Evolutionary conservation across 2,888 invertebrate genomes (phyloP).

Genomic region (Blastobasis lacticolella): DNA sequence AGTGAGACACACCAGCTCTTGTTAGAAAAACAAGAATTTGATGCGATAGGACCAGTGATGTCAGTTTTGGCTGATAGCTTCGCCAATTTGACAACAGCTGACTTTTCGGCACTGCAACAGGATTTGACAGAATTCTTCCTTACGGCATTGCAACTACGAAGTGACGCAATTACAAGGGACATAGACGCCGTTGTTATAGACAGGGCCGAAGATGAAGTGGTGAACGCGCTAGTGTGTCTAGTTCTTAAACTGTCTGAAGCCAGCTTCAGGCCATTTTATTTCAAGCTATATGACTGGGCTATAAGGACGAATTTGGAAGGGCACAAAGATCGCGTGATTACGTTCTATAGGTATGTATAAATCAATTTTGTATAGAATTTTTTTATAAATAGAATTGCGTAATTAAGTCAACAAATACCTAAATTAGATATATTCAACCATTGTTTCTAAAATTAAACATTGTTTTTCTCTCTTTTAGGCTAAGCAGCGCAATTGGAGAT

Average conservation of each 20-base stretch:
- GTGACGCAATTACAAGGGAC: constrained; percentile 56
- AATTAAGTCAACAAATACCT: neutral
- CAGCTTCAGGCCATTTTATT: constrained; percentile 90
- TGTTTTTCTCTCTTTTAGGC: constrained; percentile 51
- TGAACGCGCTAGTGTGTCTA: constrained; percentile 84
- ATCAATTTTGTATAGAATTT: neutral
- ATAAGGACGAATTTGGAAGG: constrained; percentile 73
- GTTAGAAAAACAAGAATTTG: constrained; percentile 72
- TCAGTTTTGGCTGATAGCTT: constrained; percentile 83
- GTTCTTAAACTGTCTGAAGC: constrained; percentile 92
- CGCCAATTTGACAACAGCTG: constrained; percentile 73
- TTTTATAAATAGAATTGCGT: neutral
- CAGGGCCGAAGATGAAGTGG: constrained; percentile 81
- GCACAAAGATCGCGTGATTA: constrained; percentile 80
- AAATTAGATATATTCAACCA: neutral
- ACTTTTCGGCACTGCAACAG: constrained; percentile 78
- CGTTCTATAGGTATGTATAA: constrained; percentile 81
- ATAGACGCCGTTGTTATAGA: constrained; percentile 56
- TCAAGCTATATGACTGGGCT: constrained; percentile 92
- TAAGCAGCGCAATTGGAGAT: constrained; percentile 85
- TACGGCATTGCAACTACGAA: constrained; percentile 79
- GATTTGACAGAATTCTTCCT: constrained; percentile 85
- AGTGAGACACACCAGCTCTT: constrained; percentile 77
- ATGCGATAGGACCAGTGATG: constrained; percentile 82
- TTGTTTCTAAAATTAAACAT: too few species aligned